Evolutionary conservation across 2,888 invertebrate species (phyloP).

Genomic region (Eucera pruinosa): DNA sequence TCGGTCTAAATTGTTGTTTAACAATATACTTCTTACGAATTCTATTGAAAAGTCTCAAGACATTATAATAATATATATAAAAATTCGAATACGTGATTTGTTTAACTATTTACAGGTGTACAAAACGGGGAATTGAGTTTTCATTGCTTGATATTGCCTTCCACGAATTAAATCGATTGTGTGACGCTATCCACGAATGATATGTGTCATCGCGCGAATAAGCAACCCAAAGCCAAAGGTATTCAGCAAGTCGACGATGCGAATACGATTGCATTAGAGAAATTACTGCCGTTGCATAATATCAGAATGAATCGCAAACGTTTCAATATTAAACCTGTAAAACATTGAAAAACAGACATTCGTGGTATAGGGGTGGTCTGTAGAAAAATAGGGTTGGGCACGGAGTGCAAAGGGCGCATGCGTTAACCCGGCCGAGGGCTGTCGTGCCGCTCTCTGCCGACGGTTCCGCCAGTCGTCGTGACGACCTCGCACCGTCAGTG

Average conservation of each 20-base stretch:
- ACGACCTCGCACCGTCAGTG: slow-evolving; percentile 75
- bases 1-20: neutral
- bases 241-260: neutral
- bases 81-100: neutral
- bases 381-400: slow-evolving; percentile 76
- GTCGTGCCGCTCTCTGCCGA: slow-evolving; percentile 74
- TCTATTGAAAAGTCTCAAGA: neutral
- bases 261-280: neutral
- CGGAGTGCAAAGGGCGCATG: slow-evolving; percentile 74
- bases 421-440: slow-evolving; percentile 81
- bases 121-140: neutral
- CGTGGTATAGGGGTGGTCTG: slow-evolving; percentile 66
- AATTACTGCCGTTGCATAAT: neutral
- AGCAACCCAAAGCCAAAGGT: neutral
- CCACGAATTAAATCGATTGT: slow-evolving; percentile 23
- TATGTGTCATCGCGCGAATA: neutral
- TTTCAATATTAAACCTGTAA: neutral
- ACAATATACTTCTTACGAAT: neutral
- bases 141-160: slow-evolving; percentile 9
- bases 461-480: slow-evolving; percentile 77
- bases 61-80: neutral
- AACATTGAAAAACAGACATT: slow-evolving; percentile 15
- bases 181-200: neutral
- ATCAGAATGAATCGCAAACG: neutral
- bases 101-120: neutral